phyloP scores from a whole-genome alignment of 2,888 invertebrate genomes.

The Amiota minor region DNA sequence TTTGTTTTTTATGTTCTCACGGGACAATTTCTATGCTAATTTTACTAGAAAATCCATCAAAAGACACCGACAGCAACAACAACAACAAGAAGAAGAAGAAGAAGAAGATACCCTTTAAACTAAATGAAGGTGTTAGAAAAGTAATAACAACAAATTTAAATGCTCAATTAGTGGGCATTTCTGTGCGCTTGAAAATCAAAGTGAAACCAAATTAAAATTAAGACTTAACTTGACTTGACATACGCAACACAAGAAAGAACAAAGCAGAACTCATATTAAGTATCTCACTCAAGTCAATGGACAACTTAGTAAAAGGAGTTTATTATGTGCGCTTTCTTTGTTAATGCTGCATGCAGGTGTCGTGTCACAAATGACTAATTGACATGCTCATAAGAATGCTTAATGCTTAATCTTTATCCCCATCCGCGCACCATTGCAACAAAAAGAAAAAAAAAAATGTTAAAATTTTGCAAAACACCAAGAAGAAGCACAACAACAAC shows the following conservation, averaged over 20 bases:
- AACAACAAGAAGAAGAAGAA: too few relatives aligned
- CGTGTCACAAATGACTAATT: slow-evolving; percentile 16
- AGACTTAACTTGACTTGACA: slow-evolving; percentile 3
- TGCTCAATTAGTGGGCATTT: slow-evolving; percentile 63
- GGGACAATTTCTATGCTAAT: slow-evolving; percentile 68
- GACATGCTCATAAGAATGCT: slow-evolving; percentile 26
- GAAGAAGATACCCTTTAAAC: slow-evolving; percentile 35
- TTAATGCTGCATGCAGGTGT: background rate
- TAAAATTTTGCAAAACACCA: too few relatives aligned
- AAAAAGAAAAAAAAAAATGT: too few relatives aligned
- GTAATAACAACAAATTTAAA: slow-evolving; percentile 66
- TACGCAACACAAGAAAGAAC: slow-evolving; percentile 14
- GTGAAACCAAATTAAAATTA: slow-evolving; percentile 13
- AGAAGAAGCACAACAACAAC: too few relatives aligned
- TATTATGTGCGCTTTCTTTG: background rate
- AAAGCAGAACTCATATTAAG: background rate
- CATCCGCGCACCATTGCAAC: too few relatives aligned
- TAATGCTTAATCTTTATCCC: too few relatives aligned
- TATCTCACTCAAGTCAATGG: background rate
- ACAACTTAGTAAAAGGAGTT: background rate
- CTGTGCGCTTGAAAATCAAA: slow-evolving; percentile 41
- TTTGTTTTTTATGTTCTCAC: slow-evolving; percentile 58
- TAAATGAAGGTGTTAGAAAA: slow-evolving; percentile 65
- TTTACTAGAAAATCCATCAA: slow-evolving; percentile 34
- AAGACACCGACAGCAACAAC: too few relatives aligned